Conservation (phyloP, 2,797 vertebrate species). For the Oreochromis grahami region DNA sequence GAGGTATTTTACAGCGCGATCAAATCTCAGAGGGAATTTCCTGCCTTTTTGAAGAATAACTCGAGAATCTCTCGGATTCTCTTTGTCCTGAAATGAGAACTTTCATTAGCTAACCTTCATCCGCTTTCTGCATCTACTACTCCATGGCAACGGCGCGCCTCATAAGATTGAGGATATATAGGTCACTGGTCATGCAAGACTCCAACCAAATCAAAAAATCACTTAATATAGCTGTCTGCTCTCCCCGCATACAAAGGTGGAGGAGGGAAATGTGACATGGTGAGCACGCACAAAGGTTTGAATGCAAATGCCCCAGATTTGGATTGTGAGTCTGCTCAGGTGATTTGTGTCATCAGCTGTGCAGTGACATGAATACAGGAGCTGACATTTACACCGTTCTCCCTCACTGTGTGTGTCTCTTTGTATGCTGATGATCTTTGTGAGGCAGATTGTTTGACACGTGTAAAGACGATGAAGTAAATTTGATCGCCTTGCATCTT, state of each 20-base stretch:
- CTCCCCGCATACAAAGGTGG: slow-evolving; percentile 19
- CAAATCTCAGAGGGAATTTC: slow-evolving; percentile 45
- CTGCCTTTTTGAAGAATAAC: background rate
- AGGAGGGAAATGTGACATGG: background rate
- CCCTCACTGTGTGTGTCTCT: background rate
- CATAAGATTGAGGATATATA: slow-evolving; percentile 61
- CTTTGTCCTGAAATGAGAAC: slow-evolving; percentile 29
- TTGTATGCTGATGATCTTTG: slow-evolving; percentile 13
- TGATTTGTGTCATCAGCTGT: slow-evolving; percentile 46
- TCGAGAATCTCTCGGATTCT: slow-evolving; percentile 7
- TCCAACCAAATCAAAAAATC: slow-evolving; percentile 46
- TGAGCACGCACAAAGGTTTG: slow-evolving; percentile 19
- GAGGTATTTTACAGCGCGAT: slow-evolving; percentile 38
- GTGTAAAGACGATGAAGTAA: background rate
- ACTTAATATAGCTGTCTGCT: slow-evolving; percentile 33
- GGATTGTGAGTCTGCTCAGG: slow-evolving; percentile 26
- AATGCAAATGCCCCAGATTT: slow-evolving; percentile 55
- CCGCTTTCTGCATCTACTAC: slow-evolving; percentile 35
- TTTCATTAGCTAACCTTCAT: slow-evolving; percentile 6
- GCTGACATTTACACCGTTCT: background rate
- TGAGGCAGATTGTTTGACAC: background rate
- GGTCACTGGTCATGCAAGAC: slow-evolving; percentile 60
- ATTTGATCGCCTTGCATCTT: background rate
- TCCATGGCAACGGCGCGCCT: slow-evolving; percentile 54
- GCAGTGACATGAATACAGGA: slow-evolving; percentile 38